Conservation (phyloP, 2,888 invertebrate genomes). For the Drosophila anceps region DNA sequence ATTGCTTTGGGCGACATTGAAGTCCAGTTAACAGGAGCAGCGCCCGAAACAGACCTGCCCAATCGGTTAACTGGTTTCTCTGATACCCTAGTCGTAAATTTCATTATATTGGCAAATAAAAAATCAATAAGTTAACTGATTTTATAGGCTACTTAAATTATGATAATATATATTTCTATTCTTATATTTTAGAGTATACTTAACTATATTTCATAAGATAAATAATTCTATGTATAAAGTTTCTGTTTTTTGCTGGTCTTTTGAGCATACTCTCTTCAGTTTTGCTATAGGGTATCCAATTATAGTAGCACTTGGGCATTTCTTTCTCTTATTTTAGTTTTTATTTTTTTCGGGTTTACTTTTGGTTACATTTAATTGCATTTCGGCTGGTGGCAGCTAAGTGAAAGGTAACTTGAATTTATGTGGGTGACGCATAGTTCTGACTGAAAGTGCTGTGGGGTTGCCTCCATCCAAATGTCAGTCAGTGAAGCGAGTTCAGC, state of each 20-base stretch:
- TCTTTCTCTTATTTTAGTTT: neutral
- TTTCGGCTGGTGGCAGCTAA: slow-evolving; percentile 49
- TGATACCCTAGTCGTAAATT: slow-evolving; percentile 25
- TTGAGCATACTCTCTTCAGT: neutral
- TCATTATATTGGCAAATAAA: no score
- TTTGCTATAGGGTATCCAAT: slow-evolving; percentile 10
- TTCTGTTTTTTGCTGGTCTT: neutral
- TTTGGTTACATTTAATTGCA: slow-evolving; percentile 55
- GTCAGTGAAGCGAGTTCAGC: slow-evolving; percentile 16
- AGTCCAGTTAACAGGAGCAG: slow-evolving; percentile 12
- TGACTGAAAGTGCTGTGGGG: slow-evolving; percentile 43
- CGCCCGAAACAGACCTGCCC: neutral
- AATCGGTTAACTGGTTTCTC: slow-evolving; percentile 35
- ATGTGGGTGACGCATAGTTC: slow-evolving; percentile 61
- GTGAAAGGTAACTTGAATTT: slow-evolving; percentile 59
- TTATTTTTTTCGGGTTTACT: slow-evolving; percentile 8
- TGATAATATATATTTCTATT: no score
- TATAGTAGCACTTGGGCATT: neutral
- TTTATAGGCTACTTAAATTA: slow-evolving; percentile 1
- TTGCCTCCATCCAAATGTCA: slow-evolving; percentile 38
- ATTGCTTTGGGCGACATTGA: slow-evolving; percentile 50
- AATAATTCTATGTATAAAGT: no score
- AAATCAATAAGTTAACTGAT: neutral
- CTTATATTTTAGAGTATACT: neutral
- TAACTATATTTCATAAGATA: neutral